These are phyloP conservation scores for Pluvianellus socialis DNA, from an alignment of 2,113 vertebrate species.

Conservation along the genomic window DNA sequence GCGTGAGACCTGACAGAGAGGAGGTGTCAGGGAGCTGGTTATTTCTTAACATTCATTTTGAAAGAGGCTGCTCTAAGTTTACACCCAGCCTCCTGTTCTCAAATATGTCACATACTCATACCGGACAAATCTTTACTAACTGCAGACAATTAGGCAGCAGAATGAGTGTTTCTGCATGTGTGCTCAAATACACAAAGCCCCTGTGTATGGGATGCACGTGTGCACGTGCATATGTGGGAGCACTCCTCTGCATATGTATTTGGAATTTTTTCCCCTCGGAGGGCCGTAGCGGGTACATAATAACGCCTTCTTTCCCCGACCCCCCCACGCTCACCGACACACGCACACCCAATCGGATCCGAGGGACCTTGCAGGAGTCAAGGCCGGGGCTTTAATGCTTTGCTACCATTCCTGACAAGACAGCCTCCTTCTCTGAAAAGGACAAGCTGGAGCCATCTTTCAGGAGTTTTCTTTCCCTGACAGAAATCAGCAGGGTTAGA, in stretches of 20 bases:
- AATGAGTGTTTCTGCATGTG: neutral
- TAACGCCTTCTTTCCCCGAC: neutral
- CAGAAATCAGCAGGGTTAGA: slow-evolving; percentile 99
- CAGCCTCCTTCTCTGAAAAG: slow-evolving; percentile 72
- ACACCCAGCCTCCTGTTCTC: neutral
- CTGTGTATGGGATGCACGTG: neutral
- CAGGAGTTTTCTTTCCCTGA: slow-evolving; percentile 85
- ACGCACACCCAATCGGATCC: neutral
- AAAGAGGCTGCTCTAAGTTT: neutral
- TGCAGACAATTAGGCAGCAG: neutral
- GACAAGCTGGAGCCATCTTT: slow-evolving; percentile 79
- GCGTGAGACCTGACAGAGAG: neutral
- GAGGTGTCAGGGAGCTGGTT: neutral
- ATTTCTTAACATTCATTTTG: neutral
- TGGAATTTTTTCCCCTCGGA: neutral
- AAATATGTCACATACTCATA: neutral
- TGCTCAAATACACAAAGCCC: neutral
- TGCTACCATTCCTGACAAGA: slow-evolving; percentile 63
- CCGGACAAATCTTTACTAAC: neutral
- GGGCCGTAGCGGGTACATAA: neutral
- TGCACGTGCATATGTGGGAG: neutral
- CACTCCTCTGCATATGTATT: neutral
- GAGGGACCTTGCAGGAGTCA: neutral
- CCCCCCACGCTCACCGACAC: neutral
- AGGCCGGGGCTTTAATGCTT: neutral